Conservation (phyloP, 2,888 invertebrate species). For the Drosophila crucigera region DNA sequence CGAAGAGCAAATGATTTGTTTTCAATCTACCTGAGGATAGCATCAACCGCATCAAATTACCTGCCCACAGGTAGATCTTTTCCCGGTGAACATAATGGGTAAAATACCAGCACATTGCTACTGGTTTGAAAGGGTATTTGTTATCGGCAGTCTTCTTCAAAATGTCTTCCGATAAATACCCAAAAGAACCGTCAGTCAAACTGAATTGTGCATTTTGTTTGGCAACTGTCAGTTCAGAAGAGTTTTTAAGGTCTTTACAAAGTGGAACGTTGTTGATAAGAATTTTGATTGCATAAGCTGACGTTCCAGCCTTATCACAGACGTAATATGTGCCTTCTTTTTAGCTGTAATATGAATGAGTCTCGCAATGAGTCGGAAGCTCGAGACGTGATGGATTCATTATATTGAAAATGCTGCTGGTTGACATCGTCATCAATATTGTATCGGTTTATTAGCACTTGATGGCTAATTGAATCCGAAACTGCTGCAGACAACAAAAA, state of each 20-base stretch:
- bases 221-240: conserved; percentile 20
- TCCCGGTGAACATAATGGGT: not conserved
- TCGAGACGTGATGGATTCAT: conserved; percentile 44
- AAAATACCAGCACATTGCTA: not conserved
- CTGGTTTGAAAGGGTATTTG: not conserved
- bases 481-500: conserved; percentile 32
- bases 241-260: conserved; percentile 19
- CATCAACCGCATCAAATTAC: not conserved
- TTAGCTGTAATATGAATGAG: not conserved
- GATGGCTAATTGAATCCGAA: conserved; percentile 66
- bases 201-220: conserved; percentile 16
- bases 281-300: conserved; percentile 27
- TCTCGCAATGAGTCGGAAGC: conserved; percentile 1
- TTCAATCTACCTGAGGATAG: conserved; percentile 3
- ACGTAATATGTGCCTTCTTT: not conserved
- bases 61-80: conserved; percentile 21
- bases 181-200: conserved; percentile 1
- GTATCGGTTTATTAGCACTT: conserved; percentile 45
- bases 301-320: conserved; percentile 34
- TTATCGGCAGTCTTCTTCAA: not conserved
- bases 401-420: conserved; percentile 35
- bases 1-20: conserved; percentile 9
- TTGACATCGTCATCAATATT: conserved; percentile 50
- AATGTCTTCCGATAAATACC: not conserved
- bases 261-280: conserved; percentile 47